Base-by-base conservation (phyloP, 2,888 invertebrate genomes). In the Auanema sp. region DNA sequence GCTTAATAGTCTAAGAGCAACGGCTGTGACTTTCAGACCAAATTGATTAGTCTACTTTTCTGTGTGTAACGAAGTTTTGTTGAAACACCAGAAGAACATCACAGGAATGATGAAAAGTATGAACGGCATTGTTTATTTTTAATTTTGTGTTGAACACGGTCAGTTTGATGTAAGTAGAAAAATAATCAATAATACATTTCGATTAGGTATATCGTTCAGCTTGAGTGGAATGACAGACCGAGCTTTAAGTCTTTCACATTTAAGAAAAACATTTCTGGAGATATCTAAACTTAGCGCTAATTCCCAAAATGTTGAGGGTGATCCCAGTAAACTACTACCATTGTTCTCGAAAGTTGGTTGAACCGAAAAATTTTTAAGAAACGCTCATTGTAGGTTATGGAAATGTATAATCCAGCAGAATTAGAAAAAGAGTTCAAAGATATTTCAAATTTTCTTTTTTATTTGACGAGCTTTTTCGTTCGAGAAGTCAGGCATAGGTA, bases 351-450 rank as follows among this genome's bases (percentile, higher is more conserved):
- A 79, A 69, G 80, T 79, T 50, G 21, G 12, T 52, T 18, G 4
- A 16, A 47, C 16, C 47, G 21, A 21, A 18, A 47, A 47, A 47
- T 21, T 5, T 47, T 47, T 8, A 18, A 16, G 43, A 43, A 43
- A 43, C 43, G 47, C 47, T 16, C 10, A 21, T 47, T 47, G 47
- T 65, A 83, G 83, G 71, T 83, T 18, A 80, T 78, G 65, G 57
- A 65, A 6, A 75, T 75, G 79, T 83, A 75, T 67, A 74, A 70
- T 6, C 78, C 84, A 0, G 74, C 70, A 42, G 95, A 96, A 83
- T 92, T 97, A 91, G 92, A 91, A 84, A 93, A 93, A 84, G 94
- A 95, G 85, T 97, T 97, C 87, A 92, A 93, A 89, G 96, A 97
- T 84, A 91, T 95, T 74, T 87, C 93, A 61, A 91, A 92, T 72